Base-by-base conservation (phyloP, 2,113 vertebrate genomes). In the Heterotilapia buettikoferi region DNA sequence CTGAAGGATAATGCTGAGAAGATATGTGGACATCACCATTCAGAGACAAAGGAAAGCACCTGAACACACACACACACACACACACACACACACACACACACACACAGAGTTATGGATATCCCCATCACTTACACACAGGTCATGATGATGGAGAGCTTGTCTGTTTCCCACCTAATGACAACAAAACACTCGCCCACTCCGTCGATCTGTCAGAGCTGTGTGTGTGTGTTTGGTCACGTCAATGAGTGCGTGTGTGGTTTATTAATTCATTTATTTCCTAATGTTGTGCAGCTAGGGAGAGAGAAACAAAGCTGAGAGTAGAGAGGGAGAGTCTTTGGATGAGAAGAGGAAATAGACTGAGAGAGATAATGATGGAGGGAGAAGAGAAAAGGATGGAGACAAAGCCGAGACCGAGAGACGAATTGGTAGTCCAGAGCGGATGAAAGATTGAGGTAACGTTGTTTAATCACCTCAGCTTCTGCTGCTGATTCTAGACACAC, bases 191-290 rank as follows among this genome's bases (percentile, higher is more conserved):
- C 68, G 84, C 89, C 92, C 90, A 91, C 92, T 92, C 87, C 2
- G 84, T 90, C 91, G 81, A 84, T 92, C 86, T 90, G 89, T 94
- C 93, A 92, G 83, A 81, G 71, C 82, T 38, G 73, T 82, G 26
- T 76, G 68, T 71, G 63, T 68, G 40, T 9, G 88, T 85, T 87
- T 38, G 76, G 45, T 50, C 50, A 81, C 54, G 86, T 78, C 66
- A 26, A 79, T 18, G 80, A 66, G 63, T 71, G 87, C 26, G 83
- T 7, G 54, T 78, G 84, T 24, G 86, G 80, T 89, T 92, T 93
- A 94, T 94, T 91, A 93, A 95, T 94, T 93, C 89, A 94, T 92
- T 94, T 73, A 92, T 92, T 90, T 93, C 79, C 89, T 95, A 94
- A 95, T 95, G 94, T 93, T 84, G 85, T 93, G 89, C 88, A 94